A percentile compares a stretch with the other conserved stretches of the same genome.
Evolutionary conservation across 2,888 invertebrate species (phyloP).

Genomic region (Sinhomidia bicolor): DNA sequence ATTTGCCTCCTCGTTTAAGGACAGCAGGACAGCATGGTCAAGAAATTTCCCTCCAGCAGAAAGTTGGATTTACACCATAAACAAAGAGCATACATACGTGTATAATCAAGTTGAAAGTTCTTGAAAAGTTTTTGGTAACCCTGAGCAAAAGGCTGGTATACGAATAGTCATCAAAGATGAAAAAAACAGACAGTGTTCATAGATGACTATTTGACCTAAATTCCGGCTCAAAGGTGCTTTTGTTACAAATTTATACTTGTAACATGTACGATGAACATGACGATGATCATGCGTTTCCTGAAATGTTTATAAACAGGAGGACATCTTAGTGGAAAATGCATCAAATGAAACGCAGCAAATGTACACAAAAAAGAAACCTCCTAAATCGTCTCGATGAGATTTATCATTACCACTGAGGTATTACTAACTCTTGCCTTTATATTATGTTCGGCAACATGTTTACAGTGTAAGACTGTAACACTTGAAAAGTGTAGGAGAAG

Average conservation of each 20-base stretch:
- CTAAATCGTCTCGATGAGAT: not conserved
- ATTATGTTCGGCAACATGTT: not conserved
- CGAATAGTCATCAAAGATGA: slow-evolving; percentile 41
- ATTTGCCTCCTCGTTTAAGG: not conserved
- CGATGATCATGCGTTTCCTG: not conserved
- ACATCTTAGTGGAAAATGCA: not conserved
- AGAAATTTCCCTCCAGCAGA: slow-evolving; percentile 5
- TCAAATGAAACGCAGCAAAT: not conserved
- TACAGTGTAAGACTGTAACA: not conserved
- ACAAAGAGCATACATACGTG: no score
- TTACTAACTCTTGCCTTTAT: no score
- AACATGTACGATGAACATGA: not conserved
- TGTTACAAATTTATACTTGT: not conserved
- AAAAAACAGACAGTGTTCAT: slow-evolving; percentile 1
- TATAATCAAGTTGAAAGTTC: not conserved
- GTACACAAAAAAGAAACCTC: not conserved
- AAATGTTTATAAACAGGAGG: not conserved
- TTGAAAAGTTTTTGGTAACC: not conserved
- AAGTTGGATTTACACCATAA: no score
- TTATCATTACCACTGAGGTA: no score
- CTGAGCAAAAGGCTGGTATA: slow-evolving; percentile 4
- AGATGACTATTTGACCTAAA: slow-evolving; percentile 49
- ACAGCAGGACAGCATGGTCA: slow-evolving; percentile 33
- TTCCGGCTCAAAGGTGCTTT: slow-evolving; percentile 38
- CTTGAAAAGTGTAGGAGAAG: no score